These are phyloP conservation scores for Drosophila orosa DNA, from an alignment of 1,140 invertebrate species.

Conservation along the genomic window DNA sequence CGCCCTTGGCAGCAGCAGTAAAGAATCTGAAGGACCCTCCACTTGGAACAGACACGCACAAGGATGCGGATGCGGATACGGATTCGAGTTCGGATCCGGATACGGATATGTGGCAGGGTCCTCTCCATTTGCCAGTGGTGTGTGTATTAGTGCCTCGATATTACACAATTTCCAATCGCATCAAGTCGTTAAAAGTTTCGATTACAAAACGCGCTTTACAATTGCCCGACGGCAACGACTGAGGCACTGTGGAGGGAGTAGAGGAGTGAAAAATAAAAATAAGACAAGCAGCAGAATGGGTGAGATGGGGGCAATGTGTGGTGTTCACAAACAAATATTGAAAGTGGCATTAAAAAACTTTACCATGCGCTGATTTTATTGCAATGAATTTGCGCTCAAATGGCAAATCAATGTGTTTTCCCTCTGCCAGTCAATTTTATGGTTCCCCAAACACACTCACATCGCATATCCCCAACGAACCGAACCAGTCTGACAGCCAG, in stretches of 20 bases:
- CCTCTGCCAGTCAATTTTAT: slow-evolving; percentile 75
- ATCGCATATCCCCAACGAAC: slow-evolving; percentile 13
- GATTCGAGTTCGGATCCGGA: slow-evolving; percentile 11
- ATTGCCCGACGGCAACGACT: slow-evolving; percentile 50
- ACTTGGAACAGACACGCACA: slow-evolving; percentile 39
- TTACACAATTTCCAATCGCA: slow-evolving; percentile 82
- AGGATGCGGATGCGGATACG: slow-evolving; percentile 46
- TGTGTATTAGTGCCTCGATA: slow-evolving; percentile 78
- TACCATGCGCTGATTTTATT: slow-evolving; percentile 77
- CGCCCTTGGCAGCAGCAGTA: slow-evolving; percentile 50
- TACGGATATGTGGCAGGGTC: slow-evolving; percentile 24
- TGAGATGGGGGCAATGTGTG: slow-evolving; percentile 9
- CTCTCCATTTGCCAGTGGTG: slow-evolving; percentile 51
- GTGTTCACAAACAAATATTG: slow-evolving; percentile 78
- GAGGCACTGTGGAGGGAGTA: neutral
- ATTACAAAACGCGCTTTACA: slow-evolving; percentile 81
- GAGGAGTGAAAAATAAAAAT: slow-evolving; percentile 36
- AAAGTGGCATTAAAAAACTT: slow-evolving; percentile 79
- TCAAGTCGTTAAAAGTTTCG: slow-evolving; percentile 82
- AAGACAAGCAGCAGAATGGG: slow-evolving; percentile 44
- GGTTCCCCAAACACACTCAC: slow-evolving; percentile 22
- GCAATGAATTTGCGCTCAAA: slow-evolving; percentile 79
- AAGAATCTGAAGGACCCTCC: slow-evolving; percentile 77
- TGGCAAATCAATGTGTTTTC: slow-evolving; percentile 81
- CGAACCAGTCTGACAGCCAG: slow-evolving; percentile 45